Evolutionary conservation across 2,113 vertebrate genomes (phyloP).

Genomic region (Petrocephalus zakoni): DNA sequence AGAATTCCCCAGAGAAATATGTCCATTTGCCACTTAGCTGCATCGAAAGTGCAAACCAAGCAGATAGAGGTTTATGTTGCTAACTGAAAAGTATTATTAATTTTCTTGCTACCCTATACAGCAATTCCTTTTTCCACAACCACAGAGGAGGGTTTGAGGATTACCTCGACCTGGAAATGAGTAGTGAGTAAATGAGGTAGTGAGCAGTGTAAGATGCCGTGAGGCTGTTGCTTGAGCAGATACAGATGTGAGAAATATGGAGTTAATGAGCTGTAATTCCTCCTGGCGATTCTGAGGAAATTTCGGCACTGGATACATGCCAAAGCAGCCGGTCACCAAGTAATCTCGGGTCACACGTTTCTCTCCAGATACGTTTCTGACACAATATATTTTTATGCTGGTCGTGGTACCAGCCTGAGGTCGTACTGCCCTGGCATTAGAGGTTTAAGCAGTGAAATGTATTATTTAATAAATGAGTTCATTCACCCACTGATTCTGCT

Average conservation of each 20-base stretch:
- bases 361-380: constrained; percentile 18
- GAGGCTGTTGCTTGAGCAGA: background rate
- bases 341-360: constrained; percentile 33
- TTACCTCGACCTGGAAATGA: background rate
- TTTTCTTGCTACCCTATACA: background rate
- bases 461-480: background rate
- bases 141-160: background rate
- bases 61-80: background rate
- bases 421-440: background rate
- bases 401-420: background rate
- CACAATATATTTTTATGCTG: constrained; percentile 4
- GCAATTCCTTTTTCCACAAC: background rate
- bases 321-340: constrained; percentile 8
- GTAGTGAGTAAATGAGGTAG: background rate
- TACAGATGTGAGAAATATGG: constrained; percentile 5
- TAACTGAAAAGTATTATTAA: background rate
- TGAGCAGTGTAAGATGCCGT: background rate
- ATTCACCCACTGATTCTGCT: background rate
- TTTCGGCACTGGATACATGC: constrained; percentile 10
- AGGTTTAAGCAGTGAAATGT: background rate
- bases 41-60: background rate
- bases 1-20: background rate
- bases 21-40: background rate
- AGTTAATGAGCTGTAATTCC: constrained; percentile 24
- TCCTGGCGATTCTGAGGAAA: constrained; percentile 19